Evolutionary conservation across 2,797 vertebrate species (phyloP), one percentile per base, ranked within the genome.

Genomic region (Tauraco hartlaubi): DNA sequence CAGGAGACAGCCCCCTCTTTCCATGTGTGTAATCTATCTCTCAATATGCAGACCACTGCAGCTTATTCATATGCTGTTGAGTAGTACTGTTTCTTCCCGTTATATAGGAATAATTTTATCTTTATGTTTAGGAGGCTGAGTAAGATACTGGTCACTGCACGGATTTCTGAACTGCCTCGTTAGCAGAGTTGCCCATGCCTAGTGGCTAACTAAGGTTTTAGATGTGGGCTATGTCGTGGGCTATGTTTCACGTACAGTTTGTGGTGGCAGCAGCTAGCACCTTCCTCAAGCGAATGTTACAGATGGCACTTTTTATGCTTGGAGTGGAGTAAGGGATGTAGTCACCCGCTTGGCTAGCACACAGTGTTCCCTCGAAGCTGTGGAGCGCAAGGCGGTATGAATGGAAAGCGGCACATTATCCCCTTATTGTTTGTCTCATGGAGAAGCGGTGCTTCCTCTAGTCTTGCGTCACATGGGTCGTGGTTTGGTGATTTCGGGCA

Each of bases 331-430:
- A 91, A 80, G 85, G 93, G 88, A 86, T 80, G 88, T 89, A 93
- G 81, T 96, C 95, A 96, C 77, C 85, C 93, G 81, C 74, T 95
- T 93, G 91, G 95, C 85, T 88, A 92, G 91, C 75, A 96, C 88
- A 78, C 58, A 35, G 67, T 90, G 86, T 93, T 96, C 93, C 58
- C 89, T 79, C 35, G 15, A 68, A 41, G 72, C 90, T 23, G 72
- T 25, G 9, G 56, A 93, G 91, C 1, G 1, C 49, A 17, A 88
- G 54, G 41, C 83, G 68, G 41, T 9, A 23, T 46, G 67, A 88
- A 51, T 68, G 86, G 63, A 85, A 78, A 49, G 79, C 41, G 37
- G 69, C 83, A 29, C 16, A 1, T 62, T 49, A 41, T 51, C 46
- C 41, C 52, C 64, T 73, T 46, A 29, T 35, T 85, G 62, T 91